Conservation (phyloP, 2,888 invertebrate genomes). For the Pyralis farinalis region DNA sequence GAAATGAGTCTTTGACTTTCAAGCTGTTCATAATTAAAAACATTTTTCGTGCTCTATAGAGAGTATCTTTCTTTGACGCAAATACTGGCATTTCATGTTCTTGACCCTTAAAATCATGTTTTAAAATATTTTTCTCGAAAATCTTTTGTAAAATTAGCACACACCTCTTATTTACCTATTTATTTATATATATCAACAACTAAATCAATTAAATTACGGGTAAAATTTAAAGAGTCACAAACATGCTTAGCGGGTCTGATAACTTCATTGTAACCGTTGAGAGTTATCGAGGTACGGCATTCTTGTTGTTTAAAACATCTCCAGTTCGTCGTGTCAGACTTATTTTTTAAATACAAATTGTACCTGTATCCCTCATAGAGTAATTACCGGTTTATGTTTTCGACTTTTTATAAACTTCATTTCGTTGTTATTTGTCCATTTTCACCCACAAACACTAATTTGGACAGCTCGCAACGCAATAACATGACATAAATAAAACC, state of each 20-base stretch:
- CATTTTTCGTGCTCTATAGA: background rate
- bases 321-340: background rate
- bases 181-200: background rate
- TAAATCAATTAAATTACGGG: background rate
- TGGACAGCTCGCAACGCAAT: too few relatives aligned
- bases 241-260: background rate
- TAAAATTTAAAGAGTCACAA: background rate
- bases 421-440: too few relatives aligned
- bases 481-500: too few relatives aligned
- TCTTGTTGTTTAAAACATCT: conserved; percentile 1
- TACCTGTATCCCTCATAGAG: conserved; percentile 1
- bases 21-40: background rate
- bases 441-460: too few relatives aligned
- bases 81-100: conserved; percentile 5
- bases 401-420: too few relatives aligned
- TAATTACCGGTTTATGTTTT: background rate
- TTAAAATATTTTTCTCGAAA: conserved; percentile 4
- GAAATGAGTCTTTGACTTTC: background rate
- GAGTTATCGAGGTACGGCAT: conserved; percentile 1
- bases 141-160: conserved; percentile 3
- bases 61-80: conserved; percentile 1
- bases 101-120: conserved; percentile 5
- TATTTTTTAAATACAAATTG: background rate
- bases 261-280: background rate
- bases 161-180: conserved; percentile 7